Evolutionary conservation across 2,797 vertebrate genomes (phyloP).

Genomic region (Malurus splendens): DNA sequence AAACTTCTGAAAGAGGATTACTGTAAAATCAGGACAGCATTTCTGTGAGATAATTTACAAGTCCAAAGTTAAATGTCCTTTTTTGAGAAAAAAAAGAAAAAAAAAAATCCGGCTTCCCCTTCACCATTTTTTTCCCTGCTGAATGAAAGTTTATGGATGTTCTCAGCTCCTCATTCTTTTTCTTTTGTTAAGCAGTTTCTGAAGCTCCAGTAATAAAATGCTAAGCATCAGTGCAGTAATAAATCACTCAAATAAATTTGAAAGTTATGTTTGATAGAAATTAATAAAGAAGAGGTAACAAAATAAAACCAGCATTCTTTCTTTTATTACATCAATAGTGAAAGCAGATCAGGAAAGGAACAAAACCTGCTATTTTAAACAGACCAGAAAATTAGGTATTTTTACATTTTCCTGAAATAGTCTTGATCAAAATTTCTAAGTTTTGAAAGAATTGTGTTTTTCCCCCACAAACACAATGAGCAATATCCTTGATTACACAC

Average conservation of each 20-base stretch:
- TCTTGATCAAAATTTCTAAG: neutral
- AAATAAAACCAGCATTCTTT: neutral
- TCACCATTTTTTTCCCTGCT: neutral
- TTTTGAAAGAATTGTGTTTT: neutral
- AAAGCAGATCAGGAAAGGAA: neutral
- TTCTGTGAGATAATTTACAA: neutral
- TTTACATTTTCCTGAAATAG: neutral
- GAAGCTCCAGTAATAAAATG: neutral
- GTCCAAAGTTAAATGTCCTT: neutral
- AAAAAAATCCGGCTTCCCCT: neutral
- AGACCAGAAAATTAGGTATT: neutral
- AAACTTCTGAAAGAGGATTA: neutral
- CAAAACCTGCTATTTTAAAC: neutral
- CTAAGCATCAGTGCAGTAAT: neutral
- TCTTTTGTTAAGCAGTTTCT: neutral
- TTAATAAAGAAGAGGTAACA: neutral
- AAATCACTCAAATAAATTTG: neutral
- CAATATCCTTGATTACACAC: neutral
- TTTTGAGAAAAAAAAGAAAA: neutral
- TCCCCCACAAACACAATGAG: neutral
- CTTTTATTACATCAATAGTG: neutral
- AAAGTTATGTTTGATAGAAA: neutral
- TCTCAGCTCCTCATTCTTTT: neutral
- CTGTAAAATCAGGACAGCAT: neutral
- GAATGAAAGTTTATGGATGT: neutral